A percentile compares a stretch with the other conserved stretches of the same genome.
These are phyloP conservation scores for Suillia variegata DNA, from an alignment of 2,888 invertebrate genomes.

Conservation along the genomic window DNA sequence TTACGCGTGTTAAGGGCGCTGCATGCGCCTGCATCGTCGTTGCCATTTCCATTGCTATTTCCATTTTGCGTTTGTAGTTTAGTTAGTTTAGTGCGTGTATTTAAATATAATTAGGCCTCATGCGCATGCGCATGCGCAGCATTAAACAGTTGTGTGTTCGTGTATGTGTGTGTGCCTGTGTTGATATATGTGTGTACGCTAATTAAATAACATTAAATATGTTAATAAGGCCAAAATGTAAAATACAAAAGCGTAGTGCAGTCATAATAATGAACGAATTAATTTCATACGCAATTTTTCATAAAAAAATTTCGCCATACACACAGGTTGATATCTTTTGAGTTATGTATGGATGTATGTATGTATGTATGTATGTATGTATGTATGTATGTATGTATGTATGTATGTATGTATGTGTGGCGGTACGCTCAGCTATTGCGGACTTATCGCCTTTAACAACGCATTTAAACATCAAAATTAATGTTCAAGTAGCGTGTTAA, in stretches of 20 bases:
- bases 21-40: no score
- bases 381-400: no score
- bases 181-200: constrained; percentile 18
- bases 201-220: constrained; percentile 52
- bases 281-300: background rate
- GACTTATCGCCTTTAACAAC: constrained; percentile 25
- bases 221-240: constrained; percentile 42
- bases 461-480: constrained; percentile 52
- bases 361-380: no score
- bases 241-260: background rate
- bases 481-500: constrained; percentile 45
- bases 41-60: background rate
- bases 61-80: no score
- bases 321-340: no score
- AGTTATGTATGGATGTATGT: no score
- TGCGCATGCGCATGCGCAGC: background rate
- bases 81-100: constrained; percentile 52
- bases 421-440: no score
- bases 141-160: constrained; percentile 24
- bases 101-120: constrained; percentile 48
- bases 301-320: background rate
- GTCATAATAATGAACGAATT: no score
- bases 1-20: no score
- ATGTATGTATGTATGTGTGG: no score
- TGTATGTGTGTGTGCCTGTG: constrained; percentile 12